Evolutionary conservation across 2,113 vertebrate genomes (phyloP), one percentile per base, ranked within the genome.

Genomic region (Tupaia tana): DNA sequence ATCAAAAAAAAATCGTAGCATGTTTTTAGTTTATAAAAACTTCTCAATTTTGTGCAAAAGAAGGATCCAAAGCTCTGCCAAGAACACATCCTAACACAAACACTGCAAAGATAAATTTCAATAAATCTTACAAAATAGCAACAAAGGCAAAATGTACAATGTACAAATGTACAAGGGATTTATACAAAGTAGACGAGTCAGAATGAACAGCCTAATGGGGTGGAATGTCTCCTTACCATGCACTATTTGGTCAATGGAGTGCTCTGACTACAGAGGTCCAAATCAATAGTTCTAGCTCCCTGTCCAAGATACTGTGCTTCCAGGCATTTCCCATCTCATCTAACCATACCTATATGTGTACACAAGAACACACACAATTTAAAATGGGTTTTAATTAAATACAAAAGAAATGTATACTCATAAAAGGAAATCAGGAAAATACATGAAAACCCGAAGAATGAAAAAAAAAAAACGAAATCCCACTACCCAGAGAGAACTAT

Each of bases 101-200:
- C 91, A 91, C 58, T 61, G 64, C 77, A 88, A 74, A 97, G 89
- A 95, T 84, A 94, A 84, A 93, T 88, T 95, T 96, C 70, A 89
- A 97, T 96, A 96, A 97, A 96, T 96, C 87, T 97, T 94, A 95
- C 54, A 90, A 96, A 97, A 91, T 9, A 96, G 87, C 97, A 97
- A 97, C 96, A 97, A 93, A 94, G 77, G 81, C 79, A 82, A 95
- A 96, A 43, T 43, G 43, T 43, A 43, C 43, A 43, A 43, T 43
- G 43, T 43, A 43, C 43, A 43, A 93, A 80, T 84, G 79, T 93
- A 86, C 95, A 94, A 86, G 58, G 73, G 81, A 93, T 93, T 94
- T 97, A 95, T 31, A 95, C 83, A 96, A 93, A 93, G 61, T 61
- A 19, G 67, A 61, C 43, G 64, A 75, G 81, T 56, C 70, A 87